Evolutionary conservation across 2,888 invertebrate species (phyloP).

Genomic region (Gandaritis pyraliata): DNA sequence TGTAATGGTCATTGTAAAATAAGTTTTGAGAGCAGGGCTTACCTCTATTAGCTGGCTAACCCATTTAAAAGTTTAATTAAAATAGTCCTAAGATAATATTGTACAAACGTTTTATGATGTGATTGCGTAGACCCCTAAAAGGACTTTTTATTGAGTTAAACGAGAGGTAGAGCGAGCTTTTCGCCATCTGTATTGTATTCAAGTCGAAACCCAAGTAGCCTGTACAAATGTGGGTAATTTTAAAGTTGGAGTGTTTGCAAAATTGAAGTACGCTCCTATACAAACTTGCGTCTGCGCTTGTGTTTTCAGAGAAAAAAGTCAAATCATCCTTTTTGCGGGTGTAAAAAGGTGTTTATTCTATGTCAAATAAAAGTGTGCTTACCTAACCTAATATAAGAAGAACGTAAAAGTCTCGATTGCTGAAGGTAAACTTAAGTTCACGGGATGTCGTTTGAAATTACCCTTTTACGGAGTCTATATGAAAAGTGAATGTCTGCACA

Average conservation of each 20-base stretch:
- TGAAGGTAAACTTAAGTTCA: slow-evolving; percentile 47
- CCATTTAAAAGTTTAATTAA: slow-evolving; percentile 67
- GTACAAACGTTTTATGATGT: slow-evolving; percentile 51
- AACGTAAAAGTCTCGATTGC: slow-evolving; percentile 43
- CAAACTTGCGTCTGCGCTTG: slow-evolving; percentile 6
- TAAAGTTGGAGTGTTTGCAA: slow-evolving; percentile 26
- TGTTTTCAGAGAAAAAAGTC: slow-evolving; percentile 3
- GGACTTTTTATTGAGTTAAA: slow-evolving; percentile 53
- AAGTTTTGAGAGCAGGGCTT: slow-evolving; percentile 32
- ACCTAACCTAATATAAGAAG: slow-evolving; percentile 17
- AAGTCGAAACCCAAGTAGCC: slow-evolving; percentile 28
- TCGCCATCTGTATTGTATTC: slow-evolving; percentile 36
- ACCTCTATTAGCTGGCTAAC: slow-evolving; percentile 48
- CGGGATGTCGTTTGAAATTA: slow-evolving; percentile 58
- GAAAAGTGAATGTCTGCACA: slow-evolving; percentile 72
- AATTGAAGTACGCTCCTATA: slow-evolving; percentile 2
- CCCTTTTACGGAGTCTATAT: slow-evolving; percentile 66
- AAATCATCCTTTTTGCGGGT: neutral
- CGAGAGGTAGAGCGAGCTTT: slow-evolving; percentile 38
- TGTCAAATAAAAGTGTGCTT: slow-evolving; percentile 20
- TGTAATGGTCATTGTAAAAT: slow-evolving; percentile 15
- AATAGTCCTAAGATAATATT: slow-evolving; percentile 70
- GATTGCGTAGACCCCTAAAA: slow-evolving; percentile 53
- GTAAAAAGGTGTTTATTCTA: slow-evolving; percentile 13
- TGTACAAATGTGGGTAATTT: slow-evolving; percentile 28